Evolutionary conservation across 2,797 vertebrate genomes (phyloP).

Genomic region (Myotis planiceps): DNA sequence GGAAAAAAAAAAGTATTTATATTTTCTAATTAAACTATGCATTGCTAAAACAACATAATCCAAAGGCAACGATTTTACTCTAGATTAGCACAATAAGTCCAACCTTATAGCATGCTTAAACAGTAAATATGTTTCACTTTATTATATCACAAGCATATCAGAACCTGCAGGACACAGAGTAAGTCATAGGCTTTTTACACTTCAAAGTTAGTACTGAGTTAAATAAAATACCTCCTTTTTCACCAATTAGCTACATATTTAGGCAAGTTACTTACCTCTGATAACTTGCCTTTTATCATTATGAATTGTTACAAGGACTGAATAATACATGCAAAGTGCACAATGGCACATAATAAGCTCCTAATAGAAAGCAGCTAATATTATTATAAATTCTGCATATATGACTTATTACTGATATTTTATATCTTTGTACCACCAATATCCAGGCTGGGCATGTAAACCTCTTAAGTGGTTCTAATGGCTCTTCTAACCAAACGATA

Average conservation of each 20-base stretch:
- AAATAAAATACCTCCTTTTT: slow-evolving; percentile 18
- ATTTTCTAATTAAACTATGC: slow-evolving; percentile 48
- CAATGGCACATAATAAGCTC: not conserved
- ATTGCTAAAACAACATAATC: slow-evolving; percentile 40
- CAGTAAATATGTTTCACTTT: not conserved
- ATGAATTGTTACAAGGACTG: not conserved
- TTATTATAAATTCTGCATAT: slow-evolving; percentile 18
- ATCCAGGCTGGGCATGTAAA: slow-evolving; percentile 23
- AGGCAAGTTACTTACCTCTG: slow-evolving; percentile 36
- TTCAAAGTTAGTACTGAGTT: not conserved
- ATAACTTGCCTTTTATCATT: slow-evolving; percentile 3
- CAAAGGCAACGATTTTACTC: slow-evolving; percentile 37
- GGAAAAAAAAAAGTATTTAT: slow-evolving; percentile 12
- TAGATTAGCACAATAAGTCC: slow-evolving; percentile 20
- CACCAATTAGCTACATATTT: not conserved
- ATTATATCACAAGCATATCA: not conserved
- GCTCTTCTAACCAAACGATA: slow-evolving; percentile 27
- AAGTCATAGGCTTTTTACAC: not conserved
- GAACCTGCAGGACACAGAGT: not conserved
- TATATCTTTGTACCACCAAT: slow-evolving; percentile 16
- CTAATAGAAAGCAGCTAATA: not conserved
- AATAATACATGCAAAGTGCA: not conserved
- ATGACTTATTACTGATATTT: slow-evolving; percentile 8
- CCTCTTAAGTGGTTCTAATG: slow-evolving; percentile 27
- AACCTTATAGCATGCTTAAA: slow-evolving; percentile 7